Conservation (phyloP, 2,797 vertebrate genomes). For the Thaleichthys pacificus region DNA sequence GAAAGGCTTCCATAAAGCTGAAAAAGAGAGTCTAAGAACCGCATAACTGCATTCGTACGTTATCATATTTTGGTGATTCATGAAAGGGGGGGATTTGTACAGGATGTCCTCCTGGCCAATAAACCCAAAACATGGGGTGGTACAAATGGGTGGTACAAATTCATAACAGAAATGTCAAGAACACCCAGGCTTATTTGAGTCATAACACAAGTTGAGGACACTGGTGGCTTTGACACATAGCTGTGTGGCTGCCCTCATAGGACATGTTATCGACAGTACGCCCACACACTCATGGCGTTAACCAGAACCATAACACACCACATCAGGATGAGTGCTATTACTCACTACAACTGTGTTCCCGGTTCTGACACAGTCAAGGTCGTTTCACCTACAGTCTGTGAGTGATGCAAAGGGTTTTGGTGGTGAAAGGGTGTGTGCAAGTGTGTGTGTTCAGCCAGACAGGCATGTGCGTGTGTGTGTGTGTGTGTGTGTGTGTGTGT, state of each 20-base stretch:
- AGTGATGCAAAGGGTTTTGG: background rate
- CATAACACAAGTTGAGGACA: conserved; percentile 15
- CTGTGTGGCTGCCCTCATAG: conserved; percentile 1
- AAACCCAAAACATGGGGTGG: background rate
- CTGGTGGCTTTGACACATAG: conserved; percentile 18
- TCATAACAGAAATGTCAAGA: background rate
- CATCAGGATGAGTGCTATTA: conserved; percentile 21
- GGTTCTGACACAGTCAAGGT: background rate
- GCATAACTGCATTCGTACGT: too few relatives aligned
- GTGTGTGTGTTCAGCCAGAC: too few relatives aligned
- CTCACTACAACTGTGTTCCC: conserved; percentile 30
- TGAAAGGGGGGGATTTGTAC: too few relatives aligned
- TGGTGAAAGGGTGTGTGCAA: background rate
- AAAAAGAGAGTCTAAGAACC: too few relatives aligned
- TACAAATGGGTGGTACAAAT: conserved; percentile 5
- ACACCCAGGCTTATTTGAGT: conserved; percentile 26
- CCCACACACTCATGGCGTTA: conserved; percentile 32
- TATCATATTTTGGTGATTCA: too few relatives aligned
- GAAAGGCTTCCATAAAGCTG: too few relatives aligned
- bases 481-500: background rate
- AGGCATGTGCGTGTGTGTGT: background rate
- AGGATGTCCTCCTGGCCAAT: too few relatives aligned
- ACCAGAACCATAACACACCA: conserved; percentile 19
- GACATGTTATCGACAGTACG: conserved; percentile 9
- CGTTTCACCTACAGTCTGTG: conserved; percentile 2